Evolutionary conservation across 1,140 invertebrate species (phyloP), one percentile per base, ranked within the genome.

Genomic region (Danaus plexippus): DNA sequence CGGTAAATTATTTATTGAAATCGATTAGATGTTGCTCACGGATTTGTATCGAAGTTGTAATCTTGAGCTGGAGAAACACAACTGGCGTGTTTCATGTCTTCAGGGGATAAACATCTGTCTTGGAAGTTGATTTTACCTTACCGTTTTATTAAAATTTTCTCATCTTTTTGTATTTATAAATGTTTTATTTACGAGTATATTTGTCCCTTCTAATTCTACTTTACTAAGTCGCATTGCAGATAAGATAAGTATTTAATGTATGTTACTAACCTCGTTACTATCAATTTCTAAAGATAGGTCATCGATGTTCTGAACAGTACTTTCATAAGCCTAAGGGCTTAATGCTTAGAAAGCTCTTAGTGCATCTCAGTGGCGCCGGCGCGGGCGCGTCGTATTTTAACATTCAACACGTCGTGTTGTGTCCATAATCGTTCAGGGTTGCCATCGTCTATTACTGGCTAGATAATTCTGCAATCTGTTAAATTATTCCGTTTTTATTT

Each of bases 1-100:
- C 15, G 9, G 11, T 61, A 10, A 47, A 47, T 11, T 52, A 44
- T 45, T 54, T 54, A 64, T 54, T 43, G 60, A 67, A 71, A 80
- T 80, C 76, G 72, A 80, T 77, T 71, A 69, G 63, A 51, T 40
- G 63, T 75, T 77, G 70, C 78, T 76, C 79, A 73, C 67, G 50
- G 73, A 80, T 81, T 80, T 77, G 69, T 80, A 80, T 78, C 78
- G 53, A 52, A 67, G 58, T 45, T 73, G 63, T 75, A 75, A 80
- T 81, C 73, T 78, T 58, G 61, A 44, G 61, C 57, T 72, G 63
- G 63, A 53, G 65, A 62, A 61, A 67, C 61, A 47, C 50, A 47
- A 63, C 63, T 63, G 54, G 62, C 61, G 56, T 66, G 59, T 62
- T 59, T 64, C 52, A 15, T 50, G 54, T 61, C 52, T 66, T 45